A percentile compares a stretch with the other conserved stretches of the same genome.
These are phyloP conservation scores for Vimba vimba DNA, from an alignment of 2,113 vertebrate species.

Conservation along the genomic window DNA sequence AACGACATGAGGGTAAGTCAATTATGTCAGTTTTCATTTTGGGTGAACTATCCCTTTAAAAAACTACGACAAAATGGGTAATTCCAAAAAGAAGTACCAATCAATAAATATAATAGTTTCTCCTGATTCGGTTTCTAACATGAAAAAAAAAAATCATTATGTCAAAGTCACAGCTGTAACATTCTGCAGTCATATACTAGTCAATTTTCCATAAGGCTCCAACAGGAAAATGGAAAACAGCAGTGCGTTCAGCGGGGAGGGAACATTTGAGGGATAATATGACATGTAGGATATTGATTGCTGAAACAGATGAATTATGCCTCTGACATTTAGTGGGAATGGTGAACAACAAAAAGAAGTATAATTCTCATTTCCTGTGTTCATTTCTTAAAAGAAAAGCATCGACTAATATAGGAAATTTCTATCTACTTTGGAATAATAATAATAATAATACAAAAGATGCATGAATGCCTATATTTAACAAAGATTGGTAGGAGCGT, in stretches of 20 bases:
- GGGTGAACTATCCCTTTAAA: not conserved
- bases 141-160: not conserved
- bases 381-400: slow-evolving; percentile 15
- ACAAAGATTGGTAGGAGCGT: not conserved
- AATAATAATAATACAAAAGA: not conserved
- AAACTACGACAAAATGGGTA: not conserved
- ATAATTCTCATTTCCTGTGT: not conserved
- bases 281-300: slow-evolving; percentile 18
- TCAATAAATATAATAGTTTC: not conserved
- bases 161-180: slow-evolving; percentile 7
- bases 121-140: not conserved
- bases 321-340: slow-evolving; percentile 38
- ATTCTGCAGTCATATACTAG: slow-evolving; percentile 16
- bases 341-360: slow-evolving; percentile 4
- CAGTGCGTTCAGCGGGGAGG: slow-evolving; percentile 21
- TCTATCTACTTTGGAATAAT: not conserved
- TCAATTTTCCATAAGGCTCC: not conserved
- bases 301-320: slow-evolving; percentile 38
- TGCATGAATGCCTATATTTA: not conserved
- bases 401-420: not conserved
- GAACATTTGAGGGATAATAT: slow-evolving; percentile 19
- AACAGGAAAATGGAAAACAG: slow-evolving; percentile 19
- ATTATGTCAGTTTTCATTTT: not conserved
- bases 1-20: not conserved
- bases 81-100: not conserved